A percentile compares a stretch with the other conserved stretches of the same genome.
Conservation (phyloP, 2,797 vertebrate species). For the Neostethus bicornis region DNA sequence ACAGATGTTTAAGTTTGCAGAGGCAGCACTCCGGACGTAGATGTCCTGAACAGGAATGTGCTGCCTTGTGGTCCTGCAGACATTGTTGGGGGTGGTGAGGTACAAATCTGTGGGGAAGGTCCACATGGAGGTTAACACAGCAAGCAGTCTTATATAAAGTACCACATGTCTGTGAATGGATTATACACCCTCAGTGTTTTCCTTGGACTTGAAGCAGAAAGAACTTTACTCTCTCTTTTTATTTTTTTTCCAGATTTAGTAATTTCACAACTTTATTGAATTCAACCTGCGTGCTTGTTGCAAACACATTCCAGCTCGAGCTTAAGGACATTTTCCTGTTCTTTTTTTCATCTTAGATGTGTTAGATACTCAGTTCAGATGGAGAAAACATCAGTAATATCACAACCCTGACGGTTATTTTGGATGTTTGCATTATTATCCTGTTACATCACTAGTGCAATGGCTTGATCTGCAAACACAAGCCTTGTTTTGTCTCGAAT, state of each 20-base stretch:
- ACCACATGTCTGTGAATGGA: constrained; percentile 62
- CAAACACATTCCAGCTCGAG: constrained; percentile 31
- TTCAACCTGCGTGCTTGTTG: constrained; percentile 21
- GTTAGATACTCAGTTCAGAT: constrained; percentile 44
- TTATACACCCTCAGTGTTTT: constrained; percentile 67
- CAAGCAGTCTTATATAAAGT: constrained; percentile 69
- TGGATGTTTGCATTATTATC: constrained; percentile 31
- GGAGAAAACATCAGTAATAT: constrained; percentile 33
- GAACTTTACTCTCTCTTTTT: constrained; percentile 1
- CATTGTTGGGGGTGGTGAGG: constrained; percentile 37
- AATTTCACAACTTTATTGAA: constrained; percentile 14
- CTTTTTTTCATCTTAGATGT: constrained; percentile 36
- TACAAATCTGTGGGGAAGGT: constrained; percentile 51
- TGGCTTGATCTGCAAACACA: constrained; percentile 1
- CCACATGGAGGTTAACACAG: constrained; percentile 57
- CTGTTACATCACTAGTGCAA: constrained; percentile 5
- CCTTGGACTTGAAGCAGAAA: constrained; percentile 46
- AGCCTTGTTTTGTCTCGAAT: neutral
- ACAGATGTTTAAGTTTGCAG: constrained; percentile 62
- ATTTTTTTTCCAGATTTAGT: constrained; percentile 9
- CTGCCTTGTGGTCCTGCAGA: constrained; percentile 49
- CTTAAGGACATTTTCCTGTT: constrained; percentile 20
- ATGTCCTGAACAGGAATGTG: constrained; percentile 62
- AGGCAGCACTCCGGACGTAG: constrained; percentile 33
- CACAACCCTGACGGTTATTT: constrained; percentile 5